phyloP scores from a whole-genome alignment of 2,888 invertebrate genomes.

The Erebia epiphron region DNA sequence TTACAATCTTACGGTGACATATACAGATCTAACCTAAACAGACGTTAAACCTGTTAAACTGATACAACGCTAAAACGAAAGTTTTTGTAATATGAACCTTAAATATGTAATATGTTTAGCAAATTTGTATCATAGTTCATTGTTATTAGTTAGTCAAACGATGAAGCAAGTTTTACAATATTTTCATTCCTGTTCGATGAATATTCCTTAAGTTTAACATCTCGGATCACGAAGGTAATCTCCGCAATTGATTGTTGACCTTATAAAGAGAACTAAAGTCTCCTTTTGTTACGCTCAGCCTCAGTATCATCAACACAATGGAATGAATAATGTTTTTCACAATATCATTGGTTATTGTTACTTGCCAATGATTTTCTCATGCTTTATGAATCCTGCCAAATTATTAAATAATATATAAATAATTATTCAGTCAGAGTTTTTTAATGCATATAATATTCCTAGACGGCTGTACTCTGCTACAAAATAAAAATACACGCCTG shows the following conservation, averaged over 20 bases:
- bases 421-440: no score
- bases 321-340: conserved; percentile 68
- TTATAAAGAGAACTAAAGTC: conserved; percentile 56
- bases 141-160: no score
- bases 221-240: conserved; percentile 46
- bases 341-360: conserved; percentile 47
- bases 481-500: no score
- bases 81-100: no score
- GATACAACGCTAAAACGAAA: no score
- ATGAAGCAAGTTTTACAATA: neutral
- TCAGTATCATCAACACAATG: conserved; percentile 61
- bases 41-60: no score
- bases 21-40: no score
- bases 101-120: no score
- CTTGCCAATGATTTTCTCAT: conserved; percentile 8
- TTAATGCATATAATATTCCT: no score
- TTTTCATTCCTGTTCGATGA: neutral
- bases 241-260: conserved; percentile 63
- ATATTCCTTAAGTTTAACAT: neutral
- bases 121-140: no score
- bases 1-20: no score
- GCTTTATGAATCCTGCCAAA: conserved; percentile 3
- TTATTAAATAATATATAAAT: neutral
- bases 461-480: no score
- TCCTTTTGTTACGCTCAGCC: conserved; percentile 57